phyloP scores from a whole-genome alignment of 1,140 invertebrate genomes.

The Andricus grossulariae region DNA sequence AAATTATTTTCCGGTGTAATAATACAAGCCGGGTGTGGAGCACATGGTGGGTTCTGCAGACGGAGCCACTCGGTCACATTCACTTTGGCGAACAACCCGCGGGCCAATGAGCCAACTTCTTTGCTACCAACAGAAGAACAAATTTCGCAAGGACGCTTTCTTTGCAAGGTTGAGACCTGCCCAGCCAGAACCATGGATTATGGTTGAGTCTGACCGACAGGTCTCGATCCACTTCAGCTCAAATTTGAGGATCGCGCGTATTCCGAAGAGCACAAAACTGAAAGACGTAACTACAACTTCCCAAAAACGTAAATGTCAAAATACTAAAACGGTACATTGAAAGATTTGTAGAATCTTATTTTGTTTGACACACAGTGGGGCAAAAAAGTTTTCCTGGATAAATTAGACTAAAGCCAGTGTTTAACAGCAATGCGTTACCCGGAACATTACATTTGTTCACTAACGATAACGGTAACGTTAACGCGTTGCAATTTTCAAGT shows the following conservation, averaged over 20 bases:
- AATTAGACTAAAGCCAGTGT: too few relatives aligned
- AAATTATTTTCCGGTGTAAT: constrained; percentile 54
- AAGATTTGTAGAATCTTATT: too few relatives aligned
- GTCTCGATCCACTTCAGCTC: constrained; percentile 42
- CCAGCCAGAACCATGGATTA: constrained; percentile 33
- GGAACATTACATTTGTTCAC: too few relatives aligned
- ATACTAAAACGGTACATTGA: too few relatives aligned
- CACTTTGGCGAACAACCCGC: constrained; percentile 51
- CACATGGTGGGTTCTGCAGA: constrained; percentile 35
- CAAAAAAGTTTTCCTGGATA: too few relatives aligned
- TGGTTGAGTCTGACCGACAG: constrained; percentile 49
- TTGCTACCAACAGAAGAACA: constrained; percentile 45
- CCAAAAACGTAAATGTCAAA: too few relatives aligned
- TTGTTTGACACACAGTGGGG: too few relatives aligned
- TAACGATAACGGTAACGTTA: too few relatives aligned
- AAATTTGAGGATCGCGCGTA: constrained; percentile 34
- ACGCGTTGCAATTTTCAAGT: too few relatives aligned
- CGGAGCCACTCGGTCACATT: constrained; percentile 47
- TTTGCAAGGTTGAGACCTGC: constrained; percentile 45
- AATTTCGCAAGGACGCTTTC: constrained; percentile 59
- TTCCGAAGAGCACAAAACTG: too few relatives aligned
- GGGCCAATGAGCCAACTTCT: constrained; percentile 50
- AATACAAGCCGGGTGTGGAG: constrained; percentile 48
- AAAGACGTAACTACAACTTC: too few relatives aligned
- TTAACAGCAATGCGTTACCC: too few relatives aligned